Evolutionary conservation across 2,797 vertebrate species (phyloP).

Genomic region (Chanos chanos): DNA sequence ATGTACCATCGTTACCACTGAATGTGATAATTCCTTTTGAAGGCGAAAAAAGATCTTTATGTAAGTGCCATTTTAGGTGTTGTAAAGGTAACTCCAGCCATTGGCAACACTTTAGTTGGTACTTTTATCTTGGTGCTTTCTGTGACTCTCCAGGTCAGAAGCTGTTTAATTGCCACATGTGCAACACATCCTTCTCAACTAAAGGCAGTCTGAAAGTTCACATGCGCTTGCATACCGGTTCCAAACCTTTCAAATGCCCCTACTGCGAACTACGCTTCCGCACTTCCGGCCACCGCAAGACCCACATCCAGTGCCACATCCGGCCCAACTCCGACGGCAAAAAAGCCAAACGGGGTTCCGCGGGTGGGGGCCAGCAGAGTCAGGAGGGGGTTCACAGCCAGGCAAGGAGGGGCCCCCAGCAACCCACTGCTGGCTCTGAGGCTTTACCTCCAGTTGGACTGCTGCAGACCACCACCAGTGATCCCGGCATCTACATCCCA

Average conservation of each 20-base stretch:
- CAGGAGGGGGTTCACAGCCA: slow-evolving; percentile 38
- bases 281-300: slow-evolving; percentile 95
- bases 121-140: no score
- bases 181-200: slow-evolving; percentile 96
- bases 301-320: slow-evolving; percentile 94
- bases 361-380: slow-evolving; percentile 38
- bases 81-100: no score
- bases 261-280: slow-evolving; percentile 95
- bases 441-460: slow-evolving; percentile 74
- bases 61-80: no score
- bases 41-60: no score
- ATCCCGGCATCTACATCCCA: slow-evolving; percentile 89
- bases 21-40: no score
- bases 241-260: slow-evolving; percentile 97
- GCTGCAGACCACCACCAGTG: slow-evolving; percentile 71
- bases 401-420: slow-evolving; percentile 65
- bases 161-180: slow-evolving; percentile 95
- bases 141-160: slow-evolving; percentile 83
- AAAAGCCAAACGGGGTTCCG: slow-evolving; percentile 72
- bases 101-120: no score
- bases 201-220: slow-evolving; percentile 98
- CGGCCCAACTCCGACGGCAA: slow-evolving; percentile 73
- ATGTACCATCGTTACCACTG: no score
- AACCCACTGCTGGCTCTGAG: slow-evolving; percentile 62
- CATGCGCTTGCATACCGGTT: slow-evolving; percentile 96